Evolutionary conservation across 2,113 vertebrate species (phyloP), one percentile per base, ranked within the genome.

Genomic region (Chionis minor): DNA sequence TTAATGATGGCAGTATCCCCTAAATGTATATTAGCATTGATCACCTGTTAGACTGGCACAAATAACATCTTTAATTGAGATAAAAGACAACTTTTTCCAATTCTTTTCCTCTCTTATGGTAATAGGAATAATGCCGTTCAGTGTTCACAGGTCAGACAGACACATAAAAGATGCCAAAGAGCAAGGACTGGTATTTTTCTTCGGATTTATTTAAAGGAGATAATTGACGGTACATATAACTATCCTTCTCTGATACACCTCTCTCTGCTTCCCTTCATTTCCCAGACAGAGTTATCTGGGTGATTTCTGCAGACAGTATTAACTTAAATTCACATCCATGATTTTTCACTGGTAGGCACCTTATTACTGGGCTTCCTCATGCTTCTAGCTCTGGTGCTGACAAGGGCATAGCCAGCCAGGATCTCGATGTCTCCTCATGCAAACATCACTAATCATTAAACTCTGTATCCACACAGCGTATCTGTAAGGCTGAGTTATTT

Each of bases 11-110:
- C 59, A 45, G 7, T 42, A 82, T 74, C 42, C 23, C 51, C 27
- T 83, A 95, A 86, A 93, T 67, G 81, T 90, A 21, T 42, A 85
- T 75, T 89, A 91, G 40, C 87, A 89, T 74, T 84, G 86, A 91
- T 96, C 80, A 84, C 77, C 59, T 74, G 65, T 81, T 92, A 84
- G 55, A 52, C 28, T 47, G 67, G n/a, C 72, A 86, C 21, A 52
- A 44, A 49, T 51, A 47, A 84, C 42, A 89, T 9, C 9, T 95
- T 88, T 86, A 86, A 92, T 26, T 90, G 70, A 87, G 73, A 88
- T 54, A 83, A 79, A 94, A 94, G 56, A 38, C 24, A 81, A 52
- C 8, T 78, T 96, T 77, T 63, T 33, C 47, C 47, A 55, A 33
- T 92, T 96, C 26, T 88, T 83, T 70, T 73, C 61, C 12, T 88